Evolutionary conservation across 2,888 invertebrate species (phyloP).

Genomic region (Linyphia triangularis): DNA sequence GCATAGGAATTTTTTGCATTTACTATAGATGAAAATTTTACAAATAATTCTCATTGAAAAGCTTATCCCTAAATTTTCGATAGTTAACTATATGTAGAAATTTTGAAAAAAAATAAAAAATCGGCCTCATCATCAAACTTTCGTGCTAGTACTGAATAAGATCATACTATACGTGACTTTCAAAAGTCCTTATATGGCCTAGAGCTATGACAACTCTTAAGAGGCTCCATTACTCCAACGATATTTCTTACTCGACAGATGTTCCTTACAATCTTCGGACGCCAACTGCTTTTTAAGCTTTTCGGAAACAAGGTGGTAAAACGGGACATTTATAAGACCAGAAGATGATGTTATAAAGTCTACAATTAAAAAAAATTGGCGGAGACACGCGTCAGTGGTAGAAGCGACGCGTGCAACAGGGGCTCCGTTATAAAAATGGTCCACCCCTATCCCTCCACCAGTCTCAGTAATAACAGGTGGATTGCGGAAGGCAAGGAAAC

Average conservation of each 20-base stretch:
- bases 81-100: too few relatives aligned
- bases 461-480: constrained; percentile 47
- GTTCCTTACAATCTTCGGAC: constrained; percentile 10
- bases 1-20: too few relatives aligned
- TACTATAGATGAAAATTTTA: too few relatives aligned
- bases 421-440: constrained; percentile 23
- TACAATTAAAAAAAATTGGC: neutral
- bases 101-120: too few relatives aligned
- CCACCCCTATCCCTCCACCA: neutral
- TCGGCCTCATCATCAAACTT: too few relatives aligned
- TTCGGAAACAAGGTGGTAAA: neutral
- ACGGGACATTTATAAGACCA: neutral
- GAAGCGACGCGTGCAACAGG: constrained; percentile 31
- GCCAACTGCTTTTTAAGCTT: constrained; percentile 6
- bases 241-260: neutral
- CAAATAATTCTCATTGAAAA: too few relatives aligned
- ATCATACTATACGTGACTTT: too few relatives aligned
- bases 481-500: constrained; percentile 58
- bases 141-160: too few relatives aligned
- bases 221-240: neutral
- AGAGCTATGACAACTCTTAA: neutral
- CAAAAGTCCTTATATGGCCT: too few relatives aligned
- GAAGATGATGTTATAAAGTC: neutral
- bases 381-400: constrained; percentile 54
- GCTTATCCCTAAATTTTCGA: too few relatives aligned